phyloP scores from a whole-genome alignment of 2,797 vertebrate genomes.

The Syngnathus rostellatus region DNA sequence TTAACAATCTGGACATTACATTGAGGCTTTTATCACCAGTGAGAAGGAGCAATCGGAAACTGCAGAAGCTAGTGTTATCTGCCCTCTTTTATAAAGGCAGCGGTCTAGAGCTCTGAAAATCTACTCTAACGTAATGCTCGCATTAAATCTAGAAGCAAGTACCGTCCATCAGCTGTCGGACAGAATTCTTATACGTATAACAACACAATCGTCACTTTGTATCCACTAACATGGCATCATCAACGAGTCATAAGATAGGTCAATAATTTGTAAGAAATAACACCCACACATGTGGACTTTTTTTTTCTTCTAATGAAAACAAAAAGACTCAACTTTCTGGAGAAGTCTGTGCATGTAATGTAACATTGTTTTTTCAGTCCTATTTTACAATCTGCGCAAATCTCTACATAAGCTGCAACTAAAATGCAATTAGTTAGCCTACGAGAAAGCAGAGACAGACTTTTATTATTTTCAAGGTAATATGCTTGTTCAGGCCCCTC shows the following conservation, averaged over 20 bases:
- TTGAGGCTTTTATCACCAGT: slow-evolving; percentile 56
- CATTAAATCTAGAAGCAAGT: too few species aligned
- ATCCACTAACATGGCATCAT: too few species aligned
- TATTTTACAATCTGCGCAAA: too few species aligned
- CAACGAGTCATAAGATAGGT: too few species aligned
- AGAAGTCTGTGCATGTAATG: background rate
- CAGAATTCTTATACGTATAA: too few species aligned
- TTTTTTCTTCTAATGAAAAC: background rate
- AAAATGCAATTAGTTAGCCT: background rate
- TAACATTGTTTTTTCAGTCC: too few species aligned
- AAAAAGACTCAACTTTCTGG: background rate
- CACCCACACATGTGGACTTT: too few species aligned
- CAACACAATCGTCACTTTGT: too few species aligned
- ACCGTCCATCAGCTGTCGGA: too few species aligned
- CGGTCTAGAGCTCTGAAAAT: background rate
- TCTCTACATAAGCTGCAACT: background rate
- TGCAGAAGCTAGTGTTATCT: slow-evolving; percentile 28
- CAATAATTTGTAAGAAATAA: too few species aligned
- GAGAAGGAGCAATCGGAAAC: slow-evolving; percentile 30
- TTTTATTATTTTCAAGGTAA: background rate
- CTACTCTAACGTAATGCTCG: background rate
- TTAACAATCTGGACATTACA: slow-evolving; percentile 65
- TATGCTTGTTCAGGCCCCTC: background rate
- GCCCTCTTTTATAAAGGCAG: slow-evolving; percentile 30
- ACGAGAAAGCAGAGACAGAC: background rate